Conservation (phyloP, 37 sponge, comb jelly and placozoan genomes). For the Theonella swinhoei region DNA sequence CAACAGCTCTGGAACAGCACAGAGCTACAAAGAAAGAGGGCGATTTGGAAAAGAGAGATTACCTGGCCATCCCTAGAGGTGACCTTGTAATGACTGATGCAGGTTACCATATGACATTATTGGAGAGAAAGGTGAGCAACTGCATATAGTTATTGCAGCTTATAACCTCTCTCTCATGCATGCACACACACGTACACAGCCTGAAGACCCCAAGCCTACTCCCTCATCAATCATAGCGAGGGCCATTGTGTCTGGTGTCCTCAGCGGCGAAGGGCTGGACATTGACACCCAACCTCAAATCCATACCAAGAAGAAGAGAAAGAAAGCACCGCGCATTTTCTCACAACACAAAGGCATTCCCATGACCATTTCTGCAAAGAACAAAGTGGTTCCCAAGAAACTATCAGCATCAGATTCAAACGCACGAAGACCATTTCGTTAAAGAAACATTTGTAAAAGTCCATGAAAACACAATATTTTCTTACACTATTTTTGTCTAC, state of each 20-base stretch:
- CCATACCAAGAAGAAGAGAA: constrained; percentile 31
- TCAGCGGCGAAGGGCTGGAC: constrained; percentile 34
- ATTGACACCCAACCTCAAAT: neutral
- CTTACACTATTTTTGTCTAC: neutral
- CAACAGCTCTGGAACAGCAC: neutral
- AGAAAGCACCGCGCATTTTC: constrained; percentile 7
- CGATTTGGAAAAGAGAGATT: neutral
- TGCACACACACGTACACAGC: too few species aligned
- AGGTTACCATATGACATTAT: neutral
- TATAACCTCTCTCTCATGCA: neutral
- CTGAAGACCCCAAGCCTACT: constrained; percentile 5
- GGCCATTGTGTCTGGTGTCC: constrained; percentile 54
- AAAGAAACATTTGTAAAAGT: too few species aligned
- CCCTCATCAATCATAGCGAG: constrained; percentile 49
- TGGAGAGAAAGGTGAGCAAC: neutral
- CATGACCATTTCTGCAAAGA: constrained; percentile 52
- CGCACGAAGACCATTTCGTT: neutral
- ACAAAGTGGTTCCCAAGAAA: constrained; percentile 49
- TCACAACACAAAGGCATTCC: constrained; percentile 23
- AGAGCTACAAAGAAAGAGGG: neutral
- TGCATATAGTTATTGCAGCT: neutral
- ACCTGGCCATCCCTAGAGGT: neutral
- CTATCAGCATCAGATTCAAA: neutral
- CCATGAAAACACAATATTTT: neutral
- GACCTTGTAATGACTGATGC: neutral